Evolutionary conservation across 2,113 vertebrate genomes (phyloP), one percentile per base, ranked within the genome.

Genomic region (Paradisaea rubra): DNA sequence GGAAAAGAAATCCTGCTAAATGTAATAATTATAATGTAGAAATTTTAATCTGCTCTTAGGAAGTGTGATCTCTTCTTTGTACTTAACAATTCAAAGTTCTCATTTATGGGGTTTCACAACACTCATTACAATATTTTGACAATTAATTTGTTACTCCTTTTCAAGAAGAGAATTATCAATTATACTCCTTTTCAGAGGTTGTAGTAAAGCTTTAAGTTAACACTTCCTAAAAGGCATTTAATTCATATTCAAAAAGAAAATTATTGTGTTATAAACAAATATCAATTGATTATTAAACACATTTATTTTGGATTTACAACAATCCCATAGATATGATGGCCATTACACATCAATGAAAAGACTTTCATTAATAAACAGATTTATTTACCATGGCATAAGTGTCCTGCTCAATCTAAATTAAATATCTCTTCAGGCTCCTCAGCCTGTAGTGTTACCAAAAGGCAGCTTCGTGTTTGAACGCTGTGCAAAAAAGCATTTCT

Each of bases 201-300:
- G 70, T 53, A 84, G 16, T 39, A 68, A 92, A 68, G 65, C 69
- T 97, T 84, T 78, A 83, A 87, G 64, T 88, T 95, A 95, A 63
- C 54, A 86, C 89, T 91, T 91, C 79, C 65, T 94, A 92, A 92
- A 56, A 91, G 88, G 87, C 68, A 91, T 91, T 95, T 86, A 93
- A 91, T 93, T 91, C 92, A 95, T 72, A 96, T 97, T 97, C 97
- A 97, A 97, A 97, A 98, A 97, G 89, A 97, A 91, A 95, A 96
- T 97, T 79, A 97, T 90, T 91, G 61, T 56, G 61, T 77, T 91
- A 82, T 92, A 97, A 98, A 97, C 97, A 97, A 94, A 95, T 96
- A 97, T 52, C 81, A 96, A 96, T 98, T 96, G 98, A 97, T 97
- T 98, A 98, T 97, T 97, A 97, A 98, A 95, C 89, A 88, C 97